A percentile compares a stretch with the other conserved stretches of the same genome.
Evolutionary conservation across 92 coral and sea anemone species (phyloP).

Genomic region (Zoanthus sociatus): DNA sequence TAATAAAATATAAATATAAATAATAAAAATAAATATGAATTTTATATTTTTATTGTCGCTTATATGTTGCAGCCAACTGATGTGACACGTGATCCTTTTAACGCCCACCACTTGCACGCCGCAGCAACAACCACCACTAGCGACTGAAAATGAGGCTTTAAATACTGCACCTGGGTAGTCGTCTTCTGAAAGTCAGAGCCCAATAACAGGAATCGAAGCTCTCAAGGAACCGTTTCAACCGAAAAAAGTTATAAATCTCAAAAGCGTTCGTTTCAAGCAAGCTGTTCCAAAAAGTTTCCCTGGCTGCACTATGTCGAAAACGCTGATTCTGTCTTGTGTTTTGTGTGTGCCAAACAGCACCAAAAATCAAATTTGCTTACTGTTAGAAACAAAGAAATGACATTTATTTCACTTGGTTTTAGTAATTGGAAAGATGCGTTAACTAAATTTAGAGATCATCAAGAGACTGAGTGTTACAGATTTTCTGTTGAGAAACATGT

Average conservation of each 20-base stretch:
- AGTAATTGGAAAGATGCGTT: too few species aligned
- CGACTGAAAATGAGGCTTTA: slow-evolving; percentile 36
- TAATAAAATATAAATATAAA: too few species aligned
- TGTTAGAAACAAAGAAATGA: too few species aligned
- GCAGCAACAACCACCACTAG: slow-evolving; percentile 27
- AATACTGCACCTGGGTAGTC: slow-evolving; percentile 23
- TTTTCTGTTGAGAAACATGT: too few species aligned
- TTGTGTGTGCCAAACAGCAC: slow-evolving; percentile 1
- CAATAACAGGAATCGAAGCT: slow-evolving; percentile 36
- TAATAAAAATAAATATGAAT: too few species aligned
- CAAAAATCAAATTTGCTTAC: too few species aligned
- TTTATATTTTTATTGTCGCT: too few species aligned
- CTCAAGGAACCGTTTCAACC: slow-evolving; percentile 54
- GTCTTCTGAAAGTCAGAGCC: slow-evolving; percentile 25
- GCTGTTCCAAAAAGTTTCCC: slow-evolving; percentile 68
- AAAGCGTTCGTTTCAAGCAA: slow-evolving; percentile 69
- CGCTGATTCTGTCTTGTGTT: slow-evolving; percentile 71
- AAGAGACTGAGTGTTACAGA: slow-evolving; percentile 42
- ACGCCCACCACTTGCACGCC: slow-evolving; percentile 22
- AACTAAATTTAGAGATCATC: slow-evolving; percentile 66
- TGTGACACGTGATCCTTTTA: too few species aligned
- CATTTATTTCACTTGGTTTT: too few species aligned
- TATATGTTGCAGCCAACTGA: too few species aligned
- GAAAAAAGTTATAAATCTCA: slow-evolving; percentile 56
- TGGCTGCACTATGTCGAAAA: slow-evolving; percentile 32